These are phyloP conservation scores for Gerris lacustris DNA, from an alignment of 2,888 invertebrate species.

Conservation along the genomic window DNA sequence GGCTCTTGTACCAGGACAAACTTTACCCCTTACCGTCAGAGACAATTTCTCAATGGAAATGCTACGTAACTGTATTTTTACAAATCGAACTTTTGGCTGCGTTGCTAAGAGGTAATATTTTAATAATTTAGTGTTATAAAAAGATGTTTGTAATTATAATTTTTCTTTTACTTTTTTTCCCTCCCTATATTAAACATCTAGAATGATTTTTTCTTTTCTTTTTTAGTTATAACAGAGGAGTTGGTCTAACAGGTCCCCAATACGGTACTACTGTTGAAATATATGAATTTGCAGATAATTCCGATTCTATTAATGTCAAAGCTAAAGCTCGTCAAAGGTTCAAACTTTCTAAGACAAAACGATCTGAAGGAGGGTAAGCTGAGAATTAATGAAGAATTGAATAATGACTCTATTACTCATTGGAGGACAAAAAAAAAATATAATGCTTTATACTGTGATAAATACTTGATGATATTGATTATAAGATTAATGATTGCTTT, in stretches of 20 bases:
- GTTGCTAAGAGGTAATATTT: conserved; percentile 40
- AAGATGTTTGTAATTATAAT: neutral
- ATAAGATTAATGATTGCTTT: too few species aligned
- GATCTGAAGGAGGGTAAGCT: conserved; percentile 39
- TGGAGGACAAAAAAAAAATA: too few species aligned
- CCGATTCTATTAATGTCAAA: conserved; percentile 44
- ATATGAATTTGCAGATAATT: conserved; percentile 46
- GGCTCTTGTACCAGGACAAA: conserved; percentile 65
- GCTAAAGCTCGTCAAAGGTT: conserved; percentile 69
- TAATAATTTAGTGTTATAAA: neutral
- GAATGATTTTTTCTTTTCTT: conserved; percentile 1
- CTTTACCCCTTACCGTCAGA: conserved; percentile 53
- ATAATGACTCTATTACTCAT: too few species aligned
- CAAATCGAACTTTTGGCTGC: conserved; percentile 53
- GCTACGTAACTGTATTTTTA: conserved; percentile 45
- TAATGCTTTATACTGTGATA: too few species aligned
- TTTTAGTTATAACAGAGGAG: neutral
- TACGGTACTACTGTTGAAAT: conserved; percentile 55
- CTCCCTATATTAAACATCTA: neutral
- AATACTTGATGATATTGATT: too few species aligned
- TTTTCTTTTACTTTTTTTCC: neutral
- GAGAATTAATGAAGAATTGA: too few species aligned
- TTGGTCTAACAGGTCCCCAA: neutral
- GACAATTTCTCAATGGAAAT: conserved; percentile 44
- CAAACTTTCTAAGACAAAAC: conserved; percentile 42